These are phyloP conservation scores for Physella acuta DNA, from an alignment of 1,140 invertebrate genomes.

Conservation along the genomic window DNA sequence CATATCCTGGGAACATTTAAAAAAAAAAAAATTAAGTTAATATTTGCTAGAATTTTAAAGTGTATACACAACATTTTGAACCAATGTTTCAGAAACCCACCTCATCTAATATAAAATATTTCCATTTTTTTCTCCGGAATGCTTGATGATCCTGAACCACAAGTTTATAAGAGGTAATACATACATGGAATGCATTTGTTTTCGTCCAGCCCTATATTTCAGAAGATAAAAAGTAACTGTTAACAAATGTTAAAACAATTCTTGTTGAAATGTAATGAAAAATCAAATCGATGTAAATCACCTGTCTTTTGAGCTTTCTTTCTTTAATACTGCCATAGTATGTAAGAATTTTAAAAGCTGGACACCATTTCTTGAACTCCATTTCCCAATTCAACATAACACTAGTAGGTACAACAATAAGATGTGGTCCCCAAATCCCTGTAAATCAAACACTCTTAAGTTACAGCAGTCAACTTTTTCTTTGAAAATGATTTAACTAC, in stretches of 20 bases:
- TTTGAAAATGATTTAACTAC: no score
- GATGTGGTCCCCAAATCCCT: constrained; percentile 94
- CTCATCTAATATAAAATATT: constrained; percentile 98
- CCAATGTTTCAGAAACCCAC: constrained; percentile 37
- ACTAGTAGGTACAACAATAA: constrained; percentile 98
- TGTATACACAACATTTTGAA: no score
- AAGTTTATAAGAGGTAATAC: constrained; percentile 98
- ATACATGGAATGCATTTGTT: constrained; percentile 98
- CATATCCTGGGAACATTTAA: no score
- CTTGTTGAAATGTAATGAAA: background rate
- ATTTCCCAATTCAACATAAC: constrained; percentile 99
- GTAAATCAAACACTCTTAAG: constrained; percentile 20
- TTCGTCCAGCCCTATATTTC: constrained; percentile 87
- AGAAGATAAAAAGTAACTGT: background rate
- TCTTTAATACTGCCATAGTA: constrained; percentile 98
- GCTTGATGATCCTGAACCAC: constrained; percentile 98
- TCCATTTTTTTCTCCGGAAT: constrained; percentile 97
- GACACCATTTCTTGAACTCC: constrained; percentile 99
- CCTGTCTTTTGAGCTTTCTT: constrained; percentile 82
- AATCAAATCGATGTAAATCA: constrained; percentile 27
- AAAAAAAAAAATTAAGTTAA: background rate
- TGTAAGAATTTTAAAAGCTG: constrained; percentile 97
- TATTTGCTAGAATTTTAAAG: background rate
- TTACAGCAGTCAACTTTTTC: background rate
- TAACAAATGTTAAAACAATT: background rate